phyloP scores from a whole-genome alignment of 2,888 invertebrate species.

The Hemistola chrysoprasaria region DNA sequence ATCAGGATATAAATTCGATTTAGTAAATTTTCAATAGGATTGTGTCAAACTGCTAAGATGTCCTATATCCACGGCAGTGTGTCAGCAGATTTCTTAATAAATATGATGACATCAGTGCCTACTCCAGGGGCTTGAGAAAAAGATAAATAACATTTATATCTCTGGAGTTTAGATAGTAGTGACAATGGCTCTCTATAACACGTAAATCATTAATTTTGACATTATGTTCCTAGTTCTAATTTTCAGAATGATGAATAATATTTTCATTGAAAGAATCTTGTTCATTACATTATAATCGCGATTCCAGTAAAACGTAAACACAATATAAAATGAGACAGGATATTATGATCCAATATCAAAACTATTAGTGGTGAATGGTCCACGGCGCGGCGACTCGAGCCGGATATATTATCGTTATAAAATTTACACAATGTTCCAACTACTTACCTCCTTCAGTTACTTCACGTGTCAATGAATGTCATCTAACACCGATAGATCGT shows the following conservation, averaged over 20 bases:
- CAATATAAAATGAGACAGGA: slow-evolving; percentile 67
- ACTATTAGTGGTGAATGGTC: slow-evolving; percentile 66
- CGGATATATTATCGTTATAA: slow-evolving; percentile 42
- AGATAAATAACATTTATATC: too few species aligned
- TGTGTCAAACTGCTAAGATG: too few species aligned
- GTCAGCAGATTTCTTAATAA: too few species aligned
- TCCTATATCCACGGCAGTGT: too few species aligned
- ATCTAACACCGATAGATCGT: neutral
- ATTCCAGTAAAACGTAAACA: slow-evolving; percentile 73
- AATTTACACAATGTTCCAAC: slow-evolving; percentile 36
- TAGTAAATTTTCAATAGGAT: too few species aligned
- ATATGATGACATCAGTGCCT: too few species aligned
- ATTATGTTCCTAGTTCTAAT: too few species aligned
- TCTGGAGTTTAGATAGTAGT: too few species aligned
- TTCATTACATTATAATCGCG: slow-evolving; percentile 42
- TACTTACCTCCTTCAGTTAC: slow-evolving; percentile 13
- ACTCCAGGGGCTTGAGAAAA: too few species aligned
- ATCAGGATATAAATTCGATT: too few species aligned
- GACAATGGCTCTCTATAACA: too few species aligned
- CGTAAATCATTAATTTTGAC: too few species aligned
- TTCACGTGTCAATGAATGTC: slow-evolving; percentile 18
- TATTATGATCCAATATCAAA: slow-evolving; percentile 73
- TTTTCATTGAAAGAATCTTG: neutral
- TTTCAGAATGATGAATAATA: neutral
- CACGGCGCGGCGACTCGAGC: slow-evolving; percentile 37